A percentile compares a stretch with the other conserved stretches of the same genome.
Conservation (phyloP, 2,888 invertebrate species). For the Folsomia manolachei region DNA sequence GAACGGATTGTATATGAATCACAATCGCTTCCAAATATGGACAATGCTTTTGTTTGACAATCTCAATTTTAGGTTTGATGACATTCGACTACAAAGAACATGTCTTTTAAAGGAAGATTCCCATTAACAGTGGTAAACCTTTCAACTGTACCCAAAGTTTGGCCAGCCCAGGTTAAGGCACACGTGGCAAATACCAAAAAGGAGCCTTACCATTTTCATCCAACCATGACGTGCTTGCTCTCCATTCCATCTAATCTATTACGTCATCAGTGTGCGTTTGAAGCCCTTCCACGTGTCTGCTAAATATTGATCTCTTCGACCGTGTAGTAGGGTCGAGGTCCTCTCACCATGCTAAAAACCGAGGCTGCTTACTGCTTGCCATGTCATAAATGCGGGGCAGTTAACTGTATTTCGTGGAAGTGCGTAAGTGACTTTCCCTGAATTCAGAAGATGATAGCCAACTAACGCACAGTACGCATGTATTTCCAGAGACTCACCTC, state of each 20-base stretch:
- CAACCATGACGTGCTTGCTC: constrained; percentile 2
- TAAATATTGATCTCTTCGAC: not conserved
- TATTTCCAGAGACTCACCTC: not conserved
- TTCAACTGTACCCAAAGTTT: too few relatives aligned
- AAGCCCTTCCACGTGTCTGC: not conserved
- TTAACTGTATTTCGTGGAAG: too few relatives aligned
- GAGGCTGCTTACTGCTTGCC: too few relatives aligned
- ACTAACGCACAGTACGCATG: not conserved
- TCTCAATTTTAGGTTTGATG: not conserved
- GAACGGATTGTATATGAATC: too few relatives aligned
- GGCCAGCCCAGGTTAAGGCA: too few relatives aligned
- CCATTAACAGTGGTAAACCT: too few relatives aligned
- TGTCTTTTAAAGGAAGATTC: not conserved
- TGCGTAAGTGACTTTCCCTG: not conserved
- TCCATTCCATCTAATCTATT: too few relatives aligned
- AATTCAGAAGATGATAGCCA: not conserved
- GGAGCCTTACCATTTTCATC: too few relatives aligned
- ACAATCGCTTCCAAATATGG: too few relatives aligned
- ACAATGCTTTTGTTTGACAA: too few relatives aligned
- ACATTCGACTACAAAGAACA: not conserved
- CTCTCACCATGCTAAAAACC: too few relatives aligned
- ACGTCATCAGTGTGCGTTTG: not conserved
- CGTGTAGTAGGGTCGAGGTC: not conserved
- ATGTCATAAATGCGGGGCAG: too few relatives aligned
- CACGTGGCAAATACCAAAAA: not conserved